phyloP scores from a whole-genome alignment of 2,113 vertebrate species.

The sheep (Ovis aries) region DNA sequence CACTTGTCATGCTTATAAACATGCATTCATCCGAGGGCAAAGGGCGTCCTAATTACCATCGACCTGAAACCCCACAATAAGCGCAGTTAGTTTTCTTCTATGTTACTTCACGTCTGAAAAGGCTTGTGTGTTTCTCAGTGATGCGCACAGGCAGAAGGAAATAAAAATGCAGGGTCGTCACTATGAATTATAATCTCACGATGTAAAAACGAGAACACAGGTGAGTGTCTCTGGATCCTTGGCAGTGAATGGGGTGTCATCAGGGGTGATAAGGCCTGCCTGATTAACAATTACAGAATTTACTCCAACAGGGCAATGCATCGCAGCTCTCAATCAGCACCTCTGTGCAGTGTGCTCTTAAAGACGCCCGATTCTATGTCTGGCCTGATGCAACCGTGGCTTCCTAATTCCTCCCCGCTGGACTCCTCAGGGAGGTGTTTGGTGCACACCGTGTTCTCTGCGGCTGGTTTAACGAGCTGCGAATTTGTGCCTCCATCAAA shows the following conservation, averaged over 20 bases:
- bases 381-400: accelerated
- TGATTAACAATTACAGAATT: background rate
- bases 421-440: background rate
- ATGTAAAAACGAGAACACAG: accelerated
- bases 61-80: background rate
- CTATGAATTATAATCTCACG: accelerated
- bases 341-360: background rate
- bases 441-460: background rate
- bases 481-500: accelerated
- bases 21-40: background rate
- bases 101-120: background rate
- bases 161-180: accelerated
- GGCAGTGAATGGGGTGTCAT: accelerated
- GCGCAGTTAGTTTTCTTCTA: background rate
- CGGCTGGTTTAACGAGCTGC: background rate
- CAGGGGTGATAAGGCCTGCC: background rate
- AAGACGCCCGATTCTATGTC: background rate
- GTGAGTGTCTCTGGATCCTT: background rate
- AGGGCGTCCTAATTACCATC: background rate
- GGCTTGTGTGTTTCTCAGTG: background rate
- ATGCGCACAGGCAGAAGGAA: background rate
- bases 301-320: accelerated
- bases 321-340: background rate
- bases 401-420: background rate
- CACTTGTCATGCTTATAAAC: background rate